A percentile compares a stretch with the other conserved stretches of the same genome.
These are phyloP conservation scores for Anastrepha ludens DNA, from an alignment of 1,140 invertebrate species.

Conservation along the genomic window DNA sequence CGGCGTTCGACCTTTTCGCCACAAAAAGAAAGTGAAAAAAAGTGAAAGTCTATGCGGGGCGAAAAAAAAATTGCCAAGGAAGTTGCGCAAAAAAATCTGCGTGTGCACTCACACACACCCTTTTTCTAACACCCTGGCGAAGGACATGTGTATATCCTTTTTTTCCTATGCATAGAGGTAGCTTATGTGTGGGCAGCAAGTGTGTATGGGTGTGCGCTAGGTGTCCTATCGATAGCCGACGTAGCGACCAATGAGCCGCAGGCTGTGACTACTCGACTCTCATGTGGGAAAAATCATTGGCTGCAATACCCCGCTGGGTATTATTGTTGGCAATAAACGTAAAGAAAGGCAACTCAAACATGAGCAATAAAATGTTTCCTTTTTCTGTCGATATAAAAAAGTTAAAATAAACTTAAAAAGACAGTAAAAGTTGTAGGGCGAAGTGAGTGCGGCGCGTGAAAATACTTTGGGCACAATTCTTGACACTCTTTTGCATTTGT, in stretches of 20 bases:
- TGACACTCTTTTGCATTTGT: neutral
- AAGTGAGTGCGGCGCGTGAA: neutral
- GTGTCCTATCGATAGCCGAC: conserved; percentile 15
- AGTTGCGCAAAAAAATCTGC: neutral
- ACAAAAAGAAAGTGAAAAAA: neutral
- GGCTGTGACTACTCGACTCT: neutral
- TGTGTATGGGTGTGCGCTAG: neutral
- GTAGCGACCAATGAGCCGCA: conserved; percentile 29
- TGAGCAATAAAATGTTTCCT: conserved; percentile 46
- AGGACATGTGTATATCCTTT: neutral
- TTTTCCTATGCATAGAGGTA: neutral
- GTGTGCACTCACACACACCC: neutral
- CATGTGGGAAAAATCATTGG: conserved; percentile 40
- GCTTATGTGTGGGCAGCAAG: neutral
- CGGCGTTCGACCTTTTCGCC: conserved; percentile 43
- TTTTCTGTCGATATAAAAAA: neutral
- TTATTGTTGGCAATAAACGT: conserved; percentile 51
- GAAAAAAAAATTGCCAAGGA: neutral
- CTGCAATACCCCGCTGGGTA: conserved; percentile 46
- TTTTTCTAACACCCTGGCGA: too few species aligned
- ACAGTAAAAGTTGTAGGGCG: neutral
- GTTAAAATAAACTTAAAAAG: neutral
- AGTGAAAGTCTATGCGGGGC: neutral
- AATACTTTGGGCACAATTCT: neutral
- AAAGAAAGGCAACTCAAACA: conserved; percentile 31